Evolutionary conservation across 2,113 vertebrate genomes (phyloP).

Genomic region (Catagonus wagneri): DNA sequence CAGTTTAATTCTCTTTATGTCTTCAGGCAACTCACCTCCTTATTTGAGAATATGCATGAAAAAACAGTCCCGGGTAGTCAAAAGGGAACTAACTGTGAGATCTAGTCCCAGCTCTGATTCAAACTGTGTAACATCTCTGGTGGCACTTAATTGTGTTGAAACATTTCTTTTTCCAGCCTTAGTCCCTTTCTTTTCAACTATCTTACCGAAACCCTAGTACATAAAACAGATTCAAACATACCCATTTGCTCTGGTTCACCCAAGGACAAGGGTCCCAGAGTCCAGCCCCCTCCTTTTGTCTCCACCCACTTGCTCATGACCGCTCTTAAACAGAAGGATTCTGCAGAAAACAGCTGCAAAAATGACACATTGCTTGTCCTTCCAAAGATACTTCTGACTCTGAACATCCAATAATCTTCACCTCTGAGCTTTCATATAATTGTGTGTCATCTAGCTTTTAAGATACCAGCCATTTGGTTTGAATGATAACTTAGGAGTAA

Average conservation of each 20-base stretch:
- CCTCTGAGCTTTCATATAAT: conserved; percentile 18
- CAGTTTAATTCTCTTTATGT: not conserved
- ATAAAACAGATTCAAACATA: not conserved
- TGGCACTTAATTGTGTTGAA: not conserved
- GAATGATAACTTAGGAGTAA: conserved; percentile 66
- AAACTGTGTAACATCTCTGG: not conserved
- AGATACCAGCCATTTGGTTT: conserved; percentile 57
- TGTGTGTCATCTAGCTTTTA: conserved; percentile 62
- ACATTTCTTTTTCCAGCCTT: not conserved
- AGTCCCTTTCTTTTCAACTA: not conserved
- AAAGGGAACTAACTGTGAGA: not conserved
- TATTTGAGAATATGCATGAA: not conserved
- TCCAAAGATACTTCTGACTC: not conserved
- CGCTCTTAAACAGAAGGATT: not conserved
- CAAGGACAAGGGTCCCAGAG: not conserved
- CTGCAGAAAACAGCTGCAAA: not conserved
- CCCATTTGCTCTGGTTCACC: not conserved
- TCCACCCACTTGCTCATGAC: not conserved
- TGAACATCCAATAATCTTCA: not conserved
- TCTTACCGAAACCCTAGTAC: not conserved
- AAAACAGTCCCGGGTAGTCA: not conserved
- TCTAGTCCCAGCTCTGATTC: not conserved
- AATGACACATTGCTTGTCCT: not conserved
- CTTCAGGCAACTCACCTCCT: not conserved
- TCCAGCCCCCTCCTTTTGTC: not conserved